phyloP scores from a whole-genome alignment of 2,888 invertebrate species.

The Scaptomyza tumidula region DNA sequence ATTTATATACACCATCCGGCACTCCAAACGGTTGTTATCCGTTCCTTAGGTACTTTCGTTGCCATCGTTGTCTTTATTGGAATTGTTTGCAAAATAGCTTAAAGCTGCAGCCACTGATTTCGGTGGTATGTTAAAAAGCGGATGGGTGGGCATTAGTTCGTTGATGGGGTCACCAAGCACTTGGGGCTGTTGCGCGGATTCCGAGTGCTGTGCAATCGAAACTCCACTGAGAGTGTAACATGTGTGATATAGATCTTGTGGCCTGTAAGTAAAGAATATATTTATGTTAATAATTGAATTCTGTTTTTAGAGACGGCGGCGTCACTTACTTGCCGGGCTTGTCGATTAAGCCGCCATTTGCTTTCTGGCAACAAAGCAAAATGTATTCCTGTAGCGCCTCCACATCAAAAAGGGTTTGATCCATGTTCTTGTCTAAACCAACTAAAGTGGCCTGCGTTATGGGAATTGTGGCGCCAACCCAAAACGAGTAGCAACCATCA shows the following conservation, averaged over 20 bases:
- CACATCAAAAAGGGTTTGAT: conserved; percentile 89
- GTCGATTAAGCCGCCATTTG: conserved; percentile 95
- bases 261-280: conserved; percentile 86
- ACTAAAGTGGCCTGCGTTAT: conserved; percentile 91
- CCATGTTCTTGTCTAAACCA: conserved; percentile 67
- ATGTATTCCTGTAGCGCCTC: conserved; percentile 97
- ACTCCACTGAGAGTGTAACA: conserved; percentile 98
- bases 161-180: conserved; percentile 89
- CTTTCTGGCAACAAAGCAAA: conserved; percentile 95
- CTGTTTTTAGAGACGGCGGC: neutral
- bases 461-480: conserved; percentile 98
- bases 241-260: conserved; percentile 97
- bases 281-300: neutral
- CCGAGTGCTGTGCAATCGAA: conserved; percentile 93
- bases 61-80: conserved; percentile 24
- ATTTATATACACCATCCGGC: conserved; percentile 31
- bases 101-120: conserved; percentile 86
- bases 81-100: conserved; percentile 83
- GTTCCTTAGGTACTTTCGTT: conserved; percentile 34
- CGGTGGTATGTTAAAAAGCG: conserved; percentile 92
- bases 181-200: conserved; percentile 84
- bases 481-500: conserved; percentile 99
- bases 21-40: no score
- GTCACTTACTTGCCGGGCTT: conserved; percentile 95
- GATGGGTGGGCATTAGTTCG: conserved; percentile 91